These are phyloP conservation scores for Acromyrmex charruanus DNA, from an alignment of 1,140 invertebrate genomes.

Conservation along the genomic window DNA sequence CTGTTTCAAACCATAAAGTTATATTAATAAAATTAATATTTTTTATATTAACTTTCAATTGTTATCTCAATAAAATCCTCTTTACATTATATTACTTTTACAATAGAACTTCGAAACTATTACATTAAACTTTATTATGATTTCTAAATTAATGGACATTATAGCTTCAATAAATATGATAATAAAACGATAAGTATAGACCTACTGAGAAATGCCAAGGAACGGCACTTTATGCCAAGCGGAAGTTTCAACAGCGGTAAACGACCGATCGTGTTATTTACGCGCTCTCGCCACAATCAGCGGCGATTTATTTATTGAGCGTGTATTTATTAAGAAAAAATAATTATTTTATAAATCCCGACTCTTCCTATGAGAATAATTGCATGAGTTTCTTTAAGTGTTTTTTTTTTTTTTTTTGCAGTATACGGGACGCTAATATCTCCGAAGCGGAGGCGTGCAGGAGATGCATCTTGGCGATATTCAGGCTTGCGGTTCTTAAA, in stretches of 20 bases:
- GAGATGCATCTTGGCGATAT: constrained; percentile 15
- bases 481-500: constrained; percentile 1
- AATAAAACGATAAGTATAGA: neutral
- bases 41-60: neutral
- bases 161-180: neutral
- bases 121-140: neutral
- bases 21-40: neutral
- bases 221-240: neutral
- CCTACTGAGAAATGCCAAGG: neutral
- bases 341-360: neutral
- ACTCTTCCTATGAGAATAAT: constrained; percentile 17
- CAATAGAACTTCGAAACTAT: neutral
- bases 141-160: constrained; percentile 18
- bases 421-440: neutral
- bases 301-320: neutral
- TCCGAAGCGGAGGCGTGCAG: neutral
- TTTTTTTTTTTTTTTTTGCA: constrained; percentile 16
- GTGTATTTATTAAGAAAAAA: neutral
- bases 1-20: neutral
- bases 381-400: neutral
- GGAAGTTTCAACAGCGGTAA: constrained; percentile 22
- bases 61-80: neutral
- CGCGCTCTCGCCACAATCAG: neutral
- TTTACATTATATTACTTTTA: neutral
- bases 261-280: constrained; percentile 29